Conservation (phyloP, 2,797 vertebrate genomes). For the Aldrovandia affinis region DNA sequence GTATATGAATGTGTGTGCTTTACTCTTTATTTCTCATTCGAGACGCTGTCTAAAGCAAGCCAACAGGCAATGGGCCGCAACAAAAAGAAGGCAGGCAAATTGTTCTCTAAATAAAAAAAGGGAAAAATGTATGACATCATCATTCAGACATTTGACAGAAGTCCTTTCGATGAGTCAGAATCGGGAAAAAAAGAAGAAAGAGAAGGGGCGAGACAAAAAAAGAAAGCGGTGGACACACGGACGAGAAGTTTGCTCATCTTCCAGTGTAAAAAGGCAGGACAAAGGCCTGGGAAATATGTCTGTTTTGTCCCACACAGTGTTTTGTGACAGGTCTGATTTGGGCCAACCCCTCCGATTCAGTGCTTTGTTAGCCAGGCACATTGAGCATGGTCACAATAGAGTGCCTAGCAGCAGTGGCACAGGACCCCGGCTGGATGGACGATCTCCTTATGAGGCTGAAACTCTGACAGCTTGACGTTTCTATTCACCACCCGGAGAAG, state of each 20-base stretch:
- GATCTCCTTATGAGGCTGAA: conserved; percentile 80
- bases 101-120: neutral
- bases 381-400: conserved; percentile 81
- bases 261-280: conserved; percentile 28
- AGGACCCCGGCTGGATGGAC: conserved; percentile 77
- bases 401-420: conserved; percentile 76
- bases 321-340: conserved; percentile 79
- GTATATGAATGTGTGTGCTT: neutral
- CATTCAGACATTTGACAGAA: conserved; percentile 26
- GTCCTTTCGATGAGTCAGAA: conserved; percentile 28
- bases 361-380: conserved; percentile 77
- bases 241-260: conserved; percentile 49
- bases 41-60: neutral
- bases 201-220: neutral
- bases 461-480: conserved; percentile 84
- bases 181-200: neutral
- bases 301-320: conserved; percentile 66
- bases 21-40: neutral
- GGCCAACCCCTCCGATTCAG: conserved; percentile 78
- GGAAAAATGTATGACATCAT: conserved; percentile 21
- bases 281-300: conserved; percentile 44
- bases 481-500: conserved; percentile 72
- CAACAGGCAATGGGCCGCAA: neutral
- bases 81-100: neutral
- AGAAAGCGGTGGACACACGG: conserved; percentile 25